Evolutionary conservation across 2,113 vertebrate genomes (phyloP), one percentile per base, ranked within the genome.

Genomic region (Motacilla alba): DNA sequence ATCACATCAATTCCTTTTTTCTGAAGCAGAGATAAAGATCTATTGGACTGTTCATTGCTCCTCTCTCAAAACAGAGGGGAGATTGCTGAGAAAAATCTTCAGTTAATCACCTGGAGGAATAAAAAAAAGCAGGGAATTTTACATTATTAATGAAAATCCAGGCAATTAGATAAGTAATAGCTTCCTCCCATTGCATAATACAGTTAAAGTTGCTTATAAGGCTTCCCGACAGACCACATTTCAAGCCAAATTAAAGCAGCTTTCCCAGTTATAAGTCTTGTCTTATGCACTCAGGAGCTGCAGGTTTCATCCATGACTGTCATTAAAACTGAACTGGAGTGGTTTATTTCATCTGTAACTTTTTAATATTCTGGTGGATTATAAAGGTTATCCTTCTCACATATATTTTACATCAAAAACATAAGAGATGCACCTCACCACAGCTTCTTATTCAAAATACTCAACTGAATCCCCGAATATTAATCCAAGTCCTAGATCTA

Each of bases 341-440:
- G 44, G 69, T 60, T 94, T 94, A 79, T 84, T 95, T 94, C 73
- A 91, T 73, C 69, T 64, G 58, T 27, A 87, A 50, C 37, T 87
- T 94, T 78, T 66, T 76, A 47, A 74, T 28, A 35, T 83, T 83
- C 88, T 66, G 52, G 50, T 2, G 3, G 64, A 91, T 92, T 81
- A 92, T 6, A 33, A 93, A 83, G 68, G 85, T 83, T 93, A 55
- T 58, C 79, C 69, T 73, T 47, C 75, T 63, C 92, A 67, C 80
- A 95, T 88, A 83, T 39, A 96, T 96, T 94, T 95, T 94, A 94
- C 79, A 95, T 92, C 86, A 95, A 93, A 94, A 96, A 69, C 31
- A 58, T 15, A 17, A 75, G 49, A 72, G 11, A 78, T 2, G 46
- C 50, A 92, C 35, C 46, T 91, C 82, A 77, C 23, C 2, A 0